A percentile compares a stretch with the other conserved stretches of the same genome.
phyloP scores from a whole-genome alignment of 2,113 vertebrate genomes.

The Onychostruthus taczanowskii region DNA sequence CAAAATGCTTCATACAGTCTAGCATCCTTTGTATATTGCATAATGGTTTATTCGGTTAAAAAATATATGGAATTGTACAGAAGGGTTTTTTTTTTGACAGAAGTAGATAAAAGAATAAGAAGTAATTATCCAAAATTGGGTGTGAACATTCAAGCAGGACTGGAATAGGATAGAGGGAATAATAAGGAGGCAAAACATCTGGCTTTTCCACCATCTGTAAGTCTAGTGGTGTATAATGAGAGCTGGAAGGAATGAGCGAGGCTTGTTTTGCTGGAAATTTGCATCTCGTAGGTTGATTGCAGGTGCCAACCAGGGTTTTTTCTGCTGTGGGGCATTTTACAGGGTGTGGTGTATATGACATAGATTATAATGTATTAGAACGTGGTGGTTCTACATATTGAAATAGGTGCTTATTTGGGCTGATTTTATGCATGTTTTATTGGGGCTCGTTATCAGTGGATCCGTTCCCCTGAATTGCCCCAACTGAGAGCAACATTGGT shows the following conservation, averaged over 20 bases:
- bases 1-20: neutral
- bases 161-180: neutral
- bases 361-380: neutral
- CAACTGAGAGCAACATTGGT: neutral
- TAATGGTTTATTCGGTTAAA: neutral
- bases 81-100: neutral
- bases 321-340: neutral
- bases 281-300: neutral
- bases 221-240: neutral
- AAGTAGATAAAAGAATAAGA: neutral
- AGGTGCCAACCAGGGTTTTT: neutral
- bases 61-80: neutral
- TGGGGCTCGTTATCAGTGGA: neutral
- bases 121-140: slow-evolving; percentile 7
- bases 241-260: neutral
- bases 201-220: neutral
- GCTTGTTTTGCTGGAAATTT: neutral
- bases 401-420: neutral
- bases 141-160: neutral
- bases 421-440: neutral
- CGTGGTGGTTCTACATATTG: neutral
- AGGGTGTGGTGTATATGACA: neutral
- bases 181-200: neutral
- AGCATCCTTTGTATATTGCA: neutral
- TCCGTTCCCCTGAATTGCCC: neutral